A percentile compares a stretch with the other conserved stretches of the same genome.
These are phyloP conservation scores for Nephrotoma flavescens DNA, from an alignment of 2,888 invertebrate species.

Conservation along the genomic window DNA sequence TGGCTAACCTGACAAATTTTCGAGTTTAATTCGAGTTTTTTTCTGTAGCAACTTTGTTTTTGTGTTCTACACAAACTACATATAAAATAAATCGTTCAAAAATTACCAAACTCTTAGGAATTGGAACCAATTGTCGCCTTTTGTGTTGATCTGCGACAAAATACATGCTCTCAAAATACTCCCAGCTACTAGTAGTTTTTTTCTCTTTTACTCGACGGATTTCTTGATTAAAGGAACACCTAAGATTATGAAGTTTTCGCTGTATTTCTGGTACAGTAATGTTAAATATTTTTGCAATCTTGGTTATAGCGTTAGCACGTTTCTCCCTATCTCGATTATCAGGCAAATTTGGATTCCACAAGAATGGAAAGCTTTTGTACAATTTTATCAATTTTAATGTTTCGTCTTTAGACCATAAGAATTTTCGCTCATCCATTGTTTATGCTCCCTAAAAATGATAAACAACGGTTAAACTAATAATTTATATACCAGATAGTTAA, in stretches of 20 bases:
- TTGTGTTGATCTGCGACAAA: background rate
- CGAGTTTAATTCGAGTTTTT: too few species aligned
- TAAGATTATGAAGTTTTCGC: background rate
- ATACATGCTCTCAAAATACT: background rate
- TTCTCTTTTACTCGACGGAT: background rate
- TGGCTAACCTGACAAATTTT: too few species aligned
- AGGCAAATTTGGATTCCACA: background rate
- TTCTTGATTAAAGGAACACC: background rate
- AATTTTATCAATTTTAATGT: background rate
- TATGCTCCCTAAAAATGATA: background rate
- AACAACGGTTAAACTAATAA: background rate
- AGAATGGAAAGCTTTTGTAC: background rate
- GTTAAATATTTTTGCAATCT: background rate
- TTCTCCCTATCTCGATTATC: background rate
- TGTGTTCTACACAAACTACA: too few species aligned
- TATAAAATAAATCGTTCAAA: background rate
- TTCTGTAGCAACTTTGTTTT: too few species aligned
- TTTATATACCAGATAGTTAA: background rate
- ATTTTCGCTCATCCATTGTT: background rate
- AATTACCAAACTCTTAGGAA: background rate
- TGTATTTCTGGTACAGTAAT: background rate
- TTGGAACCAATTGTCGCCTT: background rate
- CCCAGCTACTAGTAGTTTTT: background rate
- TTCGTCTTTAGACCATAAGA: background rate
- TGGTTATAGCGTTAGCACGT: background rate